Conservation (phyloP, 2,113 vertebrate genomes). For the Gobiocypris rarus region DNA sequence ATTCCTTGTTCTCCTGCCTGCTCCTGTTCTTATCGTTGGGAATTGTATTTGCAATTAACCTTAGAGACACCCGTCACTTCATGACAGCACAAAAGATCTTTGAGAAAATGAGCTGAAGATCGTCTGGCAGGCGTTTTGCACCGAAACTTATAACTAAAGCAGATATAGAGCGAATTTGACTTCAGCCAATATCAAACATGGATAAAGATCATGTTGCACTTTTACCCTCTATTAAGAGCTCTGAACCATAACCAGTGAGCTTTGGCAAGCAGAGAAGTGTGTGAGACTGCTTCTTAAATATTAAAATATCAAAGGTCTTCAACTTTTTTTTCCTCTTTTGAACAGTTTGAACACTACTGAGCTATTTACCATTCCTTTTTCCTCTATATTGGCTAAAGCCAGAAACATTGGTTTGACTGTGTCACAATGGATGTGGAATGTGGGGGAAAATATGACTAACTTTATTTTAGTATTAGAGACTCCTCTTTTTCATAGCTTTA, state of each 20-base stretch:
- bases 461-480: neutral
- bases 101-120: slow-evolving; percentile 39
- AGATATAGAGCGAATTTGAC: slow-evolving; percentile 46
- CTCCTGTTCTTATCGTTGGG: slow-evolving; percentile 45
- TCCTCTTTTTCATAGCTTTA: neutral
- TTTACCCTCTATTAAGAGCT: slow-evolving; percentile 52
- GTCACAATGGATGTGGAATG: neutral
- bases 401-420: slow-evolving; percentile 1
- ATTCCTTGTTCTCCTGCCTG: slow-evolving; percentile 2
- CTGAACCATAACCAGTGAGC: slow-evolving; percentile 46
- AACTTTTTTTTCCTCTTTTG: neutral
- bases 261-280: slow-evolving; percentile 47
- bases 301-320: slow-evolving; percentile 41
- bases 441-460: neutral
- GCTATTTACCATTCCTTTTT: slow-evolving; percentile 13
- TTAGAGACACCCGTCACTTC: slow-evolving; percentile 43
- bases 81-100: slow-evolving; percentile 44
- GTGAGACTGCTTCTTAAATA: slow-evolving; percentile 38
- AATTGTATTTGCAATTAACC: slow-evolving; percentile 55
- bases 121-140: slow-evolving; percentile 35
- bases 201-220: slow-evolving; percentile 53
- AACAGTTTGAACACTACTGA: slow-evolving; percentile 18
- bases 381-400: neutral
- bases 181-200: slow-evolving; percentile 50
- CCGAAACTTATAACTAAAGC: slow-evolving; percentile 31